A percentile compares a stretch with the other conserved stretches of the same genome.
Conservation (phyloP, 2,797 vertebrate species). For the Ispidina picta region DNA sequence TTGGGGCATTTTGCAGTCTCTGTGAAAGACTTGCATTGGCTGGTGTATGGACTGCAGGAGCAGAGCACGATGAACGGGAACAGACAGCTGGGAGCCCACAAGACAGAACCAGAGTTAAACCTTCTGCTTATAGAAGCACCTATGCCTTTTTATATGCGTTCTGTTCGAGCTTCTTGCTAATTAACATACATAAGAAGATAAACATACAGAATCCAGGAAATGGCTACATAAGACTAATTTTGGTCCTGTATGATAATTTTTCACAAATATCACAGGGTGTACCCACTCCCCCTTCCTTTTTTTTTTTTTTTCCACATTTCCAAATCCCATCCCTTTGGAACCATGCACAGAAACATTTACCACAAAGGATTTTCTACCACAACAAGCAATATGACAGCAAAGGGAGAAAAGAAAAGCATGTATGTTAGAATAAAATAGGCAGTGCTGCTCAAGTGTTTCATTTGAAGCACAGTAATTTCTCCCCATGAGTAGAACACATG, state of each 20-base stretch:
- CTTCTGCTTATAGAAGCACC: background rate
- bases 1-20: background rate
- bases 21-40: background rate
- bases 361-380: background rate
- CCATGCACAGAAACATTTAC: background rate
- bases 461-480: background rate
- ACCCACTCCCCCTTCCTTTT: accelerated
- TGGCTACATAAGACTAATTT: background rate
- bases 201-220: background rate
- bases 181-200: background rate
- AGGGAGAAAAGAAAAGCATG: background rate
- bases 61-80: background rate
- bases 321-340: background rate
- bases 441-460: background rate
- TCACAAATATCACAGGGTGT: background rate
- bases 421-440: background rate
- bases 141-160: background rate
- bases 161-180: background rate
- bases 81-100: accelerated
- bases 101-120: background rate
- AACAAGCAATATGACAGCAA: background rate
- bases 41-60: background rate
- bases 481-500: background rate
- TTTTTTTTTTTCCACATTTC: background rate
- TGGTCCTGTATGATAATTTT: background rate